Evolutionary conservation across 2,113 vertebrate species (phyloP).

Genomic region (Heptranchias perlo): DNA sequence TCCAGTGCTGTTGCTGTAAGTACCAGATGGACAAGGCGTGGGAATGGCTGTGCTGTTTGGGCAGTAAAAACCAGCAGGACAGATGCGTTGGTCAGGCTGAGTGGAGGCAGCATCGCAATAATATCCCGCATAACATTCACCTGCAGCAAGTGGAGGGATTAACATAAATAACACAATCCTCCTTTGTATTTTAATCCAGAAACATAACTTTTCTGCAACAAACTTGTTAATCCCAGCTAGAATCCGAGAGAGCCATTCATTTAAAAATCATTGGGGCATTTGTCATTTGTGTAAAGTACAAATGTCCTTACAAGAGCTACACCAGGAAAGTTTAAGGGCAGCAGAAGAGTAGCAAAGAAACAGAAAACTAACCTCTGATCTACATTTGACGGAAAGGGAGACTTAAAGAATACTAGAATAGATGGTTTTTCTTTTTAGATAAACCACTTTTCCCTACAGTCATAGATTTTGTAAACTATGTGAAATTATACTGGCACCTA

Average conservation of each 20-base stretch:
- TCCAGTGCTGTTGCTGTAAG: conserved; percentile 55
- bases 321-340: background rate
- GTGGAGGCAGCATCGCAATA: conserved; percentile 61
- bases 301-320: background rate
- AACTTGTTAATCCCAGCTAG: background rate
- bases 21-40: conserved; percentile 59
- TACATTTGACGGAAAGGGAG: background rate
- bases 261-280: background rate
- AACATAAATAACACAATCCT: background rate
- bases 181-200: background rate
- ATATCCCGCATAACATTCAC: conserved; percentile 61
- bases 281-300: background rate
- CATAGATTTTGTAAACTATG: background rate
- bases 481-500: background rate
- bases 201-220: background rate
- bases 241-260: background rate
- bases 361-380: background rate
- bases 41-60: conserved; percentile 58
- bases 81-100: conserved; percentile 53
- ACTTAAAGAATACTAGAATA: background rate
- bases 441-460: background rate
- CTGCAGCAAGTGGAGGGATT: conserved; percentile 45
- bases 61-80: conserved; percentile 68
- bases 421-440: background rate
- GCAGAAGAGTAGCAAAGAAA: background rate